A percentile compares a stretch with the other conserved stretches of the same genome.
These are phyloP conservation scores for Hippocampus abdominalis DNA, from an alignment of 2,113 vertebrate species.

Conservation along the genomic window DNA sequence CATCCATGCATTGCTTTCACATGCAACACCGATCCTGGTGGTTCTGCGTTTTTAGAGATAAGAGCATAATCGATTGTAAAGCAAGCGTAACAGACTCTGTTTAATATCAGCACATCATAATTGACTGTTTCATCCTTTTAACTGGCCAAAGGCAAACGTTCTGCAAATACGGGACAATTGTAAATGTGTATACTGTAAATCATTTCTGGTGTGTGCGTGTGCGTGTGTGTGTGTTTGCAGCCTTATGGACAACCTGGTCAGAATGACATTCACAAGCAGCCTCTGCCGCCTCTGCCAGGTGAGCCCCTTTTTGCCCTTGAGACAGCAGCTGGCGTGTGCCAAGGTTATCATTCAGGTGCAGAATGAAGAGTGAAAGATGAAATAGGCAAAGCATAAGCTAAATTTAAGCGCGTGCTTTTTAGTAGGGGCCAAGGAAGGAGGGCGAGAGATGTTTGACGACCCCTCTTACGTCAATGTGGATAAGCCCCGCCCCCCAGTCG, in stretches of 20 bases:
- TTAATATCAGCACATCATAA: neutral
- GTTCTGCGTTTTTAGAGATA: neutral
- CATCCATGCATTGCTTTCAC: neutral
- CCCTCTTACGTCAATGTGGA: constrained; percentile 96
- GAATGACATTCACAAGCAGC: constrained; percentile 78
- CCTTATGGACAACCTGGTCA: constrained; percentile 76
- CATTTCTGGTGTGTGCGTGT: constrained; percentile 10
- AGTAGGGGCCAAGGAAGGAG: constrained; percentile 69
- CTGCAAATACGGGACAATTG: neutral
- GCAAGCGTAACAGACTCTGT: neutral
- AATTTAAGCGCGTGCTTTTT: constrained; percentile 1
- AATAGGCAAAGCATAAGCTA: neutral
- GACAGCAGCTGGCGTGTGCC: neutral
- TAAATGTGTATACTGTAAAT: constrained; percentile 5
- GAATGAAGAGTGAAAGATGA: neutral
- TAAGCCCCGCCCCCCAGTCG: constrained; percentile 74
- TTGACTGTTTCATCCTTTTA: constrained; percentile 1
- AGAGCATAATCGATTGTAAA: neutral
- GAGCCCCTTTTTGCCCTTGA: constrained; percentile 23
- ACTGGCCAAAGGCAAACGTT: neutral
- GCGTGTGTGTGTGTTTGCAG: constrained; percentile 41
- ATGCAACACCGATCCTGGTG: constrained; percentile 6
- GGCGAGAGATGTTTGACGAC: constrained; percentile 84
- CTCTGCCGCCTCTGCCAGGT: constrained; percentile 77
- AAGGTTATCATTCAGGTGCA: neutral